Conservation (phyloP, 1,140 invertebrate species). For the Lepidurus arcticus region DNA sequence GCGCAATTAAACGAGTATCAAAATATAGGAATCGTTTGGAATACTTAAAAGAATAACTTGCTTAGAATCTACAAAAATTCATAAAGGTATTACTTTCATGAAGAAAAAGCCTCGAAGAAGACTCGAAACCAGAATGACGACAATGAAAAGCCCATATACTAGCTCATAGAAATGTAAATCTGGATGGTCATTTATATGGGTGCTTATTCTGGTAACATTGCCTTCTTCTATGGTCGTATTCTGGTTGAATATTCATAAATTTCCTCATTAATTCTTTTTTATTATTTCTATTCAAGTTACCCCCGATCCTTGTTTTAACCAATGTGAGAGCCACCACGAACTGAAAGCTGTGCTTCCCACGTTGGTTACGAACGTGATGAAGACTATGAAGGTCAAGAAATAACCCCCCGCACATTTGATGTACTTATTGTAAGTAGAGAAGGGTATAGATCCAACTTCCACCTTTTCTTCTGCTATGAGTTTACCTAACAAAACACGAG, state of each 20-base stretch:
- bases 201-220: slow-evolving; percentile 22
- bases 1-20: slow-evolving; percentile 1
- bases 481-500: slow-evolving; percentile 35
- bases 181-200: slow-evolving; percentile 50
- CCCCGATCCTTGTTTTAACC: slow-evolving; percentile 54
- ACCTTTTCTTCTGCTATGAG: slow-evolving; percentile 48
- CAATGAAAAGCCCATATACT: slow-evolving; percentile 51
- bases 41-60: background rate
- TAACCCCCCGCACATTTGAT: slow-evolving; percentile 57
- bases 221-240: slow-evolving; percentile 24
- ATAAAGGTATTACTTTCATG: slow-evolving; percentile 47
- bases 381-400: slow-evolving; percentile 47
- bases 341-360: slow-evolving; percentile 55
- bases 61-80: background rate
- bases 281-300: slow-evolving; percentile 30
- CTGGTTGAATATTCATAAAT: background rate
- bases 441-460: slow-evolving; percentile 47
- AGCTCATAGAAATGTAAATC: slow-evolving; percentile 49
- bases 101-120: slow-evolving; percentile 54
- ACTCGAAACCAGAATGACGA: slow-evolving; percentile 51
- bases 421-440: slow-evolving; percentile 51
- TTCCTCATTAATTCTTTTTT: background rate
- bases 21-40: background rate
- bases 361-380: slow-evolving; percentile 54
- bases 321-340: slow-evolving; percentile 62